A percentile compares a stretch with the other conserved stretches of the same genome.
Evolutionary conservation across 1,140 invertebrate species (phyloP).

Genomic region (Myzus persicae): DNA sequence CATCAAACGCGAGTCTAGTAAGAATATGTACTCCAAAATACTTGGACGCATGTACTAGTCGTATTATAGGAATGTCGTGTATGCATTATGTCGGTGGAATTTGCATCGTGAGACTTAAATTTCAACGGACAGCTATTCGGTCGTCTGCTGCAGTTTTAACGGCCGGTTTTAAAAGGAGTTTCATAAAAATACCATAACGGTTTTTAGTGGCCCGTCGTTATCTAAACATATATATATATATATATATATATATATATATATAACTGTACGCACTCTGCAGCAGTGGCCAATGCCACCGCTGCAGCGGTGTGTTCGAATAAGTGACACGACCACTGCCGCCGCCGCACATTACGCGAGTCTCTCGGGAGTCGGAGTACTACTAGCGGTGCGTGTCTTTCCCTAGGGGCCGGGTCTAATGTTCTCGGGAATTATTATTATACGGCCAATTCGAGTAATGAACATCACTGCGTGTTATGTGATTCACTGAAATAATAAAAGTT

Average conservation of each 20-base stretch:
- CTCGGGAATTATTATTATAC: conserved; percentile 30
- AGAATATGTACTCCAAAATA: not conserved
- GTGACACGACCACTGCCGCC: conserved; percentile 16
- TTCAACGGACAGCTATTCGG: not conserved
- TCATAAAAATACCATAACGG: conserved; percentile 3
- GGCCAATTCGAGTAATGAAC: conserved; percentile 46
- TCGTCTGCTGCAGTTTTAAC: not conserved
- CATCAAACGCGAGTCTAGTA: not conserved
- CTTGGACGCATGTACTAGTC: not conserved
- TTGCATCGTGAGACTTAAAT: not conserved
- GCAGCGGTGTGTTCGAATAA: not conserved
- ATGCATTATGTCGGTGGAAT: not conserved
- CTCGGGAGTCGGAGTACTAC: not conserved
- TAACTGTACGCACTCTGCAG: not conserved
- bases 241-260: not conserved
- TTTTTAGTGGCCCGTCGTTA: conserved; percentile 14
- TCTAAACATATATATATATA: not conserved
- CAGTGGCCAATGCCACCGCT: not conserved
- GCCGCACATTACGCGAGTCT: conserved; percentile 25
- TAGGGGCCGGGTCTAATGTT: not conserved
- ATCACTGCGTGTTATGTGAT: conserved; percentile 27
- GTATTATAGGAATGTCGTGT: not conserved
- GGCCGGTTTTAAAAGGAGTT: not conserved
- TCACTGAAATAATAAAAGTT: conserved; percentile 9
- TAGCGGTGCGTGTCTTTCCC: not conserved